Evolutionary conservation across 2,888 invertebrate species (phyloP).

Genomic region (Hedychridium roseum): DNA sequence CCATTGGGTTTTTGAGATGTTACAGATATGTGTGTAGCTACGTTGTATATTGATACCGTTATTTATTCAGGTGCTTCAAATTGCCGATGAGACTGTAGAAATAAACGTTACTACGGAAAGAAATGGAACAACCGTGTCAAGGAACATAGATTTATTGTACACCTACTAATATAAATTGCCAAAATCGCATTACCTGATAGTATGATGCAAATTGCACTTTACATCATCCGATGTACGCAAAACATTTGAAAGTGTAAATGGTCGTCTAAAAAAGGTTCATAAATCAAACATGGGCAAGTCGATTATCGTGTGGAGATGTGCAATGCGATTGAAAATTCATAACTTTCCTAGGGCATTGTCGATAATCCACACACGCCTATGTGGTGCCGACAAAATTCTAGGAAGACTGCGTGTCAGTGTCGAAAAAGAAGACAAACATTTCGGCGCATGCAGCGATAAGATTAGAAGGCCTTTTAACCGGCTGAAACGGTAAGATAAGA

Average conservation of each 20-base stretch:
- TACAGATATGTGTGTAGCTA: no score
- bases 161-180: background rate
- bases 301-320: conserved; percentile 1
- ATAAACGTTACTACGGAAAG: no score
- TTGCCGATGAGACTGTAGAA: no score
- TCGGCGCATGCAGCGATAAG: conserved; percentile 40
- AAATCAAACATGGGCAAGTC: no score
- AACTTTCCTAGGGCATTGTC: conserved; percentile 22
- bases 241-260: conserved; percentile 2
- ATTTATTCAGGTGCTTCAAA: no score
- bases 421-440: conserved; percentile 27
- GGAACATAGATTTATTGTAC: no score
- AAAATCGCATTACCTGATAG: background rate
- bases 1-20: no score
- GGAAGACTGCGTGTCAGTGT: conserved; percentile 12
- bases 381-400: no score
- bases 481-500: conserved; percentile 28
- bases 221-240: background rate
- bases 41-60: no score
- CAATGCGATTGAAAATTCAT: conserved; percentile 10
- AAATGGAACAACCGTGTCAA: no score
- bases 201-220: background rate
- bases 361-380: no score
- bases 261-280: no score
- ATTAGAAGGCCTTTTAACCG: conserved; percentile 42